These are phyloP conservation scores for Calliphora vomitoria DNA, from an alignment of 2,888 invertebrate species.

Conservation along the genomic window DNA sequence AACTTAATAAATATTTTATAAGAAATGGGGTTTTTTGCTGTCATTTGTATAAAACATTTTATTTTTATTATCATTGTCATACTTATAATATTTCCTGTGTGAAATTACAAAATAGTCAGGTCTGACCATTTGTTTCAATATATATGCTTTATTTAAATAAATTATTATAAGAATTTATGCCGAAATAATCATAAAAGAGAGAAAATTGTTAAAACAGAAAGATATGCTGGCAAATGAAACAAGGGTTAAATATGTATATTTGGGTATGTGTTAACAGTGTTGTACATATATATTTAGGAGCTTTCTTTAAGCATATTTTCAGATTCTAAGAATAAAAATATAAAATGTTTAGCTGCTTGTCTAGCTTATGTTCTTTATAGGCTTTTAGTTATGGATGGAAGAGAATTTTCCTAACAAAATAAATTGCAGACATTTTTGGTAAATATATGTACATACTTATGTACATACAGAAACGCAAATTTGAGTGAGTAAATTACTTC, in stretches of 20 bases:
- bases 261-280: not conserved
- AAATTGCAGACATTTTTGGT: no score
- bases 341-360: no score
- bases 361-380: no score
- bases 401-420: no score
- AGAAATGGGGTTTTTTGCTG: not conserved
- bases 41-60: not conserved
- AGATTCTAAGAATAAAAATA: no score
- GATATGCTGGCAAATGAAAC: not conserved
- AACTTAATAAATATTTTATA: not conserved
- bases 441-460: no score
- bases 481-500: no score
- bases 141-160: not conserved
- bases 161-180: not conserved
- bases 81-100: conserved; percentile 1
- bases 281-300: not conserved
- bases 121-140: not conserved
- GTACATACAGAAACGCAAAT: no score
- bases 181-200: not conserved
- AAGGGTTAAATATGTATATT: not conserved
- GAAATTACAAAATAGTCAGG: not conserved
- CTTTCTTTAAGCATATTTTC: not conserved
- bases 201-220: not conserved
- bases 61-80: not conserved
- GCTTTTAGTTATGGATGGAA: no score